Evolutionary conservation across 2,888 invertebrate genomes (phyloP), one percentile per base, ranked within the genome.

Genomic region (Sussaba pulchella): DNA sequence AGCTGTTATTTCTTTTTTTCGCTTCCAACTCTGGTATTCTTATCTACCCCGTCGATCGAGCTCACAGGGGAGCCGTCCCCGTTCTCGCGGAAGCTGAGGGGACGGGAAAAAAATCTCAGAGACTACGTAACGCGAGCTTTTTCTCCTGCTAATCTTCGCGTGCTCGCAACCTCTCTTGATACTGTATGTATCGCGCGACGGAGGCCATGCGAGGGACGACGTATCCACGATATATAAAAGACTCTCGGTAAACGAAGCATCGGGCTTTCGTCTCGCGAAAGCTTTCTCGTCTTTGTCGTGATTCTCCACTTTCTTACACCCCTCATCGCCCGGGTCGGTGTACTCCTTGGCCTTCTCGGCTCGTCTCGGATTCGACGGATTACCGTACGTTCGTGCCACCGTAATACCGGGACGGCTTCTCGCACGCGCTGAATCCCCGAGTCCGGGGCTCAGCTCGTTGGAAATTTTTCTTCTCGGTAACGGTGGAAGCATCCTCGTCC

Each of bases 311-410:
- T 67, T 50, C 41, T n/a, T 50, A 36, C 39, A n/a, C 41, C 54
- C 57, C 14, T 31, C 57, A n/a, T 50, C 26, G 50, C 61, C 69
- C 43, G 52, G 36, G 26, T 14, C 70, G 41, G 59, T 52, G 63
- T 41, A 9, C 45, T 39, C 41, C 24, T 17, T n/a, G 52, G 26
- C 19, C 73, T 59, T 36, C 45, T 61, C 41, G 31, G 31, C 14
- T 47, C 63, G 26, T 54, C 54, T 39, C 52, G 50, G 52, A 74
- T 74, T 70, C 26, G 43, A 63, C 6, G 63, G 73, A 69, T 77
- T 67, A 81, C 43, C 57, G 57, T 39, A n/a, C 75, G 76, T 75
- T 75, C 84, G 78, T 84, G 82, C 82, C 82, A 77, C 61, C 69
- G 69, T 69, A 74, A 67, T 72, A 59, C 43, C 57, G 71, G 61